A percentile compares a stretch with the other conserved stretches of the same genome.
phyloP scores from a whole-genome alignment of 2,113 vertebrate species.

The Ceyx margarethae region DNA sequence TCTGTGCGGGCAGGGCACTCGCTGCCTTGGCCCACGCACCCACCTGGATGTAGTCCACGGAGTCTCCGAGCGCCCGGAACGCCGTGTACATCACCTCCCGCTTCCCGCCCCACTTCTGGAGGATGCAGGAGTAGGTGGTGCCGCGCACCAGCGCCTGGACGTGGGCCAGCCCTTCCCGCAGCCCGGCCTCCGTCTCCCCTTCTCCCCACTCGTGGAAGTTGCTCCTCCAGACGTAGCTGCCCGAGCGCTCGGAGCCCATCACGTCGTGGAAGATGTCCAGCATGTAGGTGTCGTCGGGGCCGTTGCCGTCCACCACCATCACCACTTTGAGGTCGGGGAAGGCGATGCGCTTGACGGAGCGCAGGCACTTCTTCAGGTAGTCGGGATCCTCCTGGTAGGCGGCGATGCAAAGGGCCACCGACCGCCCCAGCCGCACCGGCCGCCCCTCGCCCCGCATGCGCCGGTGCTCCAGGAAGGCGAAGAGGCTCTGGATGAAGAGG shows the following conservation, averaged over 20 bases:
- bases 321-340: conserved; percentile 92
- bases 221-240: conserved; percentile 90
- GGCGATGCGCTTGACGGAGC: conserved; percentile 87
- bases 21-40: background rate
- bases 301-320: conserved; percentile 95
- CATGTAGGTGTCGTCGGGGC: conserved; percentile 93
- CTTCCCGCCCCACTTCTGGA: conserved; percentile 98
- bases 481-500: conserved; percentile 94
- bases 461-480: conserved; percentile 94
- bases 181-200: conserved; percentile 72
- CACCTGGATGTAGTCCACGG: conserved; percentile 97
- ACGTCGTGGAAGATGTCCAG: conserved; percentile 96
- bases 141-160: conserved; percentile 81
- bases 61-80: conserved; percentile 92
- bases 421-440: conserved; percentile 74
- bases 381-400: conserved; percentile 96
- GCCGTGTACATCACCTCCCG: conserved; percentile 99
- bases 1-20: accelerated
- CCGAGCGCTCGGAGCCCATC: conserved; percentile 83
- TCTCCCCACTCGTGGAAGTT: conserved; percentile 86
- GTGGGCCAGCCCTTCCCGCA: conserved; percentile 68
- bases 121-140: conserved; percentile 88
- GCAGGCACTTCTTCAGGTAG: conserved; percentile 94
- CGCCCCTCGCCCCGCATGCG: conserved; percentile 81
- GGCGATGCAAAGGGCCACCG: conserved; percentile 93